These are phyloP conservation scores for Nothocercus nigrocapillus DNA, from an alignment of 2,113 vertebrate species.

Conservation along the genomic window DNA sequence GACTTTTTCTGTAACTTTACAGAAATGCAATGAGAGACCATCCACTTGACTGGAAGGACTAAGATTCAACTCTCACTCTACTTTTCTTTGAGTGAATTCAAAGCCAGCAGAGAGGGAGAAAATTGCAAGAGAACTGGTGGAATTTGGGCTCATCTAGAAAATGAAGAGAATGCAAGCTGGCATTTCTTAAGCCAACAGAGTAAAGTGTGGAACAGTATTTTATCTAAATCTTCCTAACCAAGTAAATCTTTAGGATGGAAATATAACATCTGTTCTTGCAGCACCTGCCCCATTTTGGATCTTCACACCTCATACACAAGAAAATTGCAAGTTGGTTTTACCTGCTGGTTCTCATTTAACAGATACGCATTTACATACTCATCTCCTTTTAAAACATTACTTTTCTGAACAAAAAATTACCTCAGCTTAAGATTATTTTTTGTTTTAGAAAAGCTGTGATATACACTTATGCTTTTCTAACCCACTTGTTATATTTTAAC, in stretches of 20 bases:
- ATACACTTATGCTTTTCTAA: neutral
- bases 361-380: neutral
- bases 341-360: neutral
- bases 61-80: neutral
- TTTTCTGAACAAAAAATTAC: neutral
- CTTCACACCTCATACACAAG: neutral
- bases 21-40: neutral
- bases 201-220: neutral
- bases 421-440: neutral
- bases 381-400: neutral
- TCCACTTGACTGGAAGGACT: neutral
- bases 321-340: neutral
- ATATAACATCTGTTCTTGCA: neutral
- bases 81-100: neutral
- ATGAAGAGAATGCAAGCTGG: neutral
- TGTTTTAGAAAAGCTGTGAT: neutral
- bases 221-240: neutral
- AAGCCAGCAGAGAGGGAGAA: neutral
- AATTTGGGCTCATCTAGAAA: neutral
- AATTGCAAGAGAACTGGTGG: neutral
- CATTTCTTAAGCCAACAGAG: neutral
- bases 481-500: neutral
- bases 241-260: neutral
- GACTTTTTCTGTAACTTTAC: neutral
- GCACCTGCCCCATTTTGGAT: neutral